phyloP scores from a whole-genome alignment of 1,140 invertebrate species.

The Coptotermes formosanus region DNA sequence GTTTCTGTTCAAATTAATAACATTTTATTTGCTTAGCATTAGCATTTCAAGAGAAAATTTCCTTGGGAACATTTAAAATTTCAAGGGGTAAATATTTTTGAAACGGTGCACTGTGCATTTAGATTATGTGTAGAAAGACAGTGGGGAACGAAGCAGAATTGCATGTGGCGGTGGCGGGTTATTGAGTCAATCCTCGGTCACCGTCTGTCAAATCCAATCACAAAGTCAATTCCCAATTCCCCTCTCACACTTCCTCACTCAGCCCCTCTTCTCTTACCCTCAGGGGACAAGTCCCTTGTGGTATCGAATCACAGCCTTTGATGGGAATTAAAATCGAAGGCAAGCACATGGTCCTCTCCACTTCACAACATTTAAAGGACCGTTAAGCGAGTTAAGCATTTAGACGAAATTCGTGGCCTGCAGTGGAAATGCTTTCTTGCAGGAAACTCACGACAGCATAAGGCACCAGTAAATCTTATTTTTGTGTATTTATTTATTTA shows the following conservation, averaged over 20 bases:
- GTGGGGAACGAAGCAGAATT: background rate
- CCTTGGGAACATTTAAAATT: background rate
- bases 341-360: background rate
- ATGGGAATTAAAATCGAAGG: constrained; percentile 33
- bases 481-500: too few species aligned
- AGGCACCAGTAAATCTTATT: too few species aligned
- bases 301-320: constrained; percentile 28
- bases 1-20: constrained; percentile 6
- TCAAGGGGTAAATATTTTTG: constrained; percentile 16
- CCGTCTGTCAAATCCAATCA: constrained; percentile 35
- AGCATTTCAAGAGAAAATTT: background rate
- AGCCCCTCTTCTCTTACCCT: constrained; percentile 14
- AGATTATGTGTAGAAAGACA: background rate
- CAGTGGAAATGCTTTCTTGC: too few species aligned
- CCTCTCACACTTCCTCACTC: constrained; percentile 20
- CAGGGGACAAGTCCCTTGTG: constrained; percentile 3
- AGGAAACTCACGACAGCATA: too few species aligned
- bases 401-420: background rate
- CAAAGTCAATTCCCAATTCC: constrained; percentile 31
- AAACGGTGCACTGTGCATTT: background rate
- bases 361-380: background rate
- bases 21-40: background rate
- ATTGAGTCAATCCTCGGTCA: constrained; percentile 30
- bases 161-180: constrained; percentile 20
- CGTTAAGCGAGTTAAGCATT: background rate